Percentiles rank a stretch among this genome's conserved stretches.
Evolutionary conservation across 2,113 vertebrate genomes (phyloP).

Genomic region (Halichoerus grypus): DNA sequence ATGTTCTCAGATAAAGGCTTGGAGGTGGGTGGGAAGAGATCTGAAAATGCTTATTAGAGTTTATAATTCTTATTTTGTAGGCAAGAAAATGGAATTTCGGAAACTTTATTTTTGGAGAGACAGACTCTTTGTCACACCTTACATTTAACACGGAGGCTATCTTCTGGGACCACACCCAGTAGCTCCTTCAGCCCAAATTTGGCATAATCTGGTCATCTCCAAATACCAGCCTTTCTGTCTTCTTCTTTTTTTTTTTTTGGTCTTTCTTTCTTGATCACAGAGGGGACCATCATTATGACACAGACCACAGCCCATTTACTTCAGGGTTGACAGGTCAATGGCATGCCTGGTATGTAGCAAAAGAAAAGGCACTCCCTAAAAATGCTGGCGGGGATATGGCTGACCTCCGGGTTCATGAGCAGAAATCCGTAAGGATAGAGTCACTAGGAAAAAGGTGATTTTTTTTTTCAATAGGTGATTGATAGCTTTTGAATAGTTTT

Average conservation of each 20-base stretch:
- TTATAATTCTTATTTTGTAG: background rate
- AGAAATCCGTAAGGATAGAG: background rate
- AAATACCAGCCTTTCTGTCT: background rate
- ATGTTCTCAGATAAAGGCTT: background rate
- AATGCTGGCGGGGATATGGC: background rate
- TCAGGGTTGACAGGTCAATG: background rate
- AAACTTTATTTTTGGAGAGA: background rate
- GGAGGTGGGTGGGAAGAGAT: background rate
- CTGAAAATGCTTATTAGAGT: background rate
- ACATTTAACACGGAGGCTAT: background rate
- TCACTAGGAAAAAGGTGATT: background rate
- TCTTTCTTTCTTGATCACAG: background rate
- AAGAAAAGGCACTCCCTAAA: background rate
- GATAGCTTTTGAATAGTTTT: constrained; percentile 36
- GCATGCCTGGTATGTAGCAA: background rate
- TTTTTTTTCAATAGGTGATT: background rate
- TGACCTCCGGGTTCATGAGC: constrained; percentile 27
- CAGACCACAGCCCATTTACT: background rate
- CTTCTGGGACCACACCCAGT: background rate
- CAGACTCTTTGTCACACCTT: background rate
- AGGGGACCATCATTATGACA: background rate
- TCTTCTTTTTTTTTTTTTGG: background rate
- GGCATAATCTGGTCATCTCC: background rate
- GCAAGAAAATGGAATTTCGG: background rate
- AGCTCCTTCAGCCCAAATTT: background rate